Conservation (phyloP, 2,888 invertebrate genomes). For the Papilio demoleus region DNA sequence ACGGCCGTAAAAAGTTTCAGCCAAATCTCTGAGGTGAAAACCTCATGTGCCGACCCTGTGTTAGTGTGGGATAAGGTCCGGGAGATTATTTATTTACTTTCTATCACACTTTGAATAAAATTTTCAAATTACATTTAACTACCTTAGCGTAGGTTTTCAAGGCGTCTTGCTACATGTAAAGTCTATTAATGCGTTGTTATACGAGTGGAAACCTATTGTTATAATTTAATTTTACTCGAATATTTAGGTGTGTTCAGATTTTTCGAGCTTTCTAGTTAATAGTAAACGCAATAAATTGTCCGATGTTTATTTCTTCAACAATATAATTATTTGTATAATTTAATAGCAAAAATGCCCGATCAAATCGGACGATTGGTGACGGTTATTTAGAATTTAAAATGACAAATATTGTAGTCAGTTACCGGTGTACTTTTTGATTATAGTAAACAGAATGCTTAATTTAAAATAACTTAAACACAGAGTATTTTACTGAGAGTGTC, state of each 20-base stretch:
- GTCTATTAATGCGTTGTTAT: too few species aligned
- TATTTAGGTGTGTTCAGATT: constrained; percentile 29
- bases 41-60: too few species aligned
- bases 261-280: constrained; percentile 43
- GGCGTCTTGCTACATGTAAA: too few species aligned
- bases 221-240: not conserved
- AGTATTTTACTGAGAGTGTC: too few species aligned
- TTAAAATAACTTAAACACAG: too few species aligned
- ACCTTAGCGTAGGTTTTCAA: not conserved
- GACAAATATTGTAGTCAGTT: constrained; percentile 32
- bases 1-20: too few species aligned
- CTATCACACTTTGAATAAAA: not conserved
- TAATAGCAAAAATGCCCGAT: constrained; percentile 55
- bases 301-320: constrained; percentile 37
- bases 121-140: not conserved
- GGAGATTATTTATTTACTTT: constrained; percentile 39
- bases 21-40: too few species aligned
- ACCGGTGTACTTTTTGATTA: too few species aligned
- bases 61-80: too few species aligned
- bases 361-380: constrained; percentile 54
- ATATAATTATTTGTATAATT: constrained; percentile 41
- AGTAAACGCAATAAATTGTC: constrained; percentile 45
- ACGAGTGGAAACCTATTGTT: too few species aligned
- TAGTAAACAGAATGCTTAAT: too few species aligned
- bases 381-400: constrained; percentile 31